Evolutionary conservation across 2,113 vertebrate species (phyloP).

Genomic region (Syngnathus floridae): DNA sequence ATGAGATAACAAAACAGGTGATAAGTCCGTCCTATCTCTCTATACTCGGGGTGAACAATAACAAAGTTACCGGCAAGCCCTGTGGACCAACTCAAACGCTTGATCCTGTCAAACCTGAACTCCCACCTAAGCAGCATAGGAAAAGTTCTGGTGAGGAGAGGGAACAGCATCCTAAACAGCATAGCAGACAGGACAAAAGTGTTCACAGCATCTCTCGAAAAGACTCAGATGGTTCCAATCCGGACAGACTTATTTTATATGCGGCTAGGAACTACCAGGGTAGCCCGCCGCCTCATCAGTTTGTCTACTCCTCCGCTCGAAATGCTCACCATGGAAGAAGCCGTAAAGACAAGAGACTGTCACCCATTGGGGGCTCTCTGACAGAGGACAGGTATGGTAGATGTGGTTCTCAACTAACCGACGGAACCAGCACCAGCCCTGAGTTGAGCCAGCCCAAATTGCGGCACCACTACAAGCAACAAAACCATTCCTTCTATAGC

Average conservation of each 20-base stretch:
- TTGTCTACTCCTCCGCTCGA: conserved; percentile 4
- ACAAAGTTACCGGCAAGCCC: conserved; percentile 18
- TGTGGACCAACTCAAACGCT: neutral
- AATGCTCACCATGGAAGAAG: conserved; percentile 10
- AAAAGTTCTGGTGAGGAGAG: conserved; percentile 23
- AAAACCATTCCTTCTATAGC: conserved; percentile 10
- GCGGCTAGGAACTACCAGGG: conserved; percentile 24
- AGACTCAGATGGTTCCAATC: conserved; percentile 26
- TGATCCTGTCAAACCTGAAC: conserved; percentile 47
- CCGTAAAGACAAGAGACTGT: conserved; percentile 31
- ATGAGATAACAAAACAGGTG: conserved; percentile 76
- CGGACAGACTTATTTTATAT: conserved; percentile 41
- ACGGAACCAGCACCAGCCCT: conserved; percentile 61
- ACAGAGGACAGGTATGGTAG: conserved; percentile 34
- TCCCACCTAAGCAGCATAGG: conserved; percentile 52
- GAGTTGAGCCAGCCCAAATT: conserved; percentile 51
- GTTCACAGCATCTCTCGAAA: conserved; percentile 13
- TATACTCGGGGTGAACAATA: conserved; percentile 53
- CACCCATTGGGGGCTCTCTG: conserved; percentile 18
- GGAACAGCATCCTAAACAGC: conserved; percentile 14
- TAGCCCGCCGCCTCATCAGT: conserved; percentile 35
- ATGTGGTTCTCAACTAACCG: conserved; percentile 38
- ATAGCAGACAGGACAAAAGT: conserved; percentile 24
- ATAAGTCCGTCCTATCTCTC: conserved; percentile 70
- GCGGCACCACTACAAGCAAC: conserved; percentile 28